These are phyloP conservation scores for Cherax destructor DNA, from an alignment of 1,140 invertebrate species.

Conservation along the genomic window DNA sequence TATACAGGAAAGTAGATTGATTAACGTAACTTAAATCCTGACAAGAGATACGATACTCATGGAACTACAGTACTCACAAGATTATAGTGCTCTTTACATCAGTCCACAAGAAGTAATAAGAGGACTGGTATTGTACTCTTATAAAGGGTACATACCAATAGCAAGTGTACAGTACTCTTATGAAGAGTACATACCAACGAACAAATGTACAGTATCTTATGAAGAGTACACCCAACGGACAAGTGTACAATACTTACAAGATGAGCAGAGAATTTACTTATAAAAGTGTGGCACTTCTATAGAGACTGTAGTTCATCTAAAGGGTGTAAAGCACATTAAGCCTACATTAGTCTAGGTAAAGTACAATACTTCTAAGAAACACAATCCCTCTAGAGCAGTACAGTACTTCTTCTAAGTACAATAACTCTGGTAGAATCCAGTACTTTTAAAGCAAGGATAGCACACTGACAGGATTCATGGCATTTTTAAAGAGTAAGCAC, in stretches of 20 bases:
- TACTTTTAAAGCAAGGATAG: constrained; percentile 17
- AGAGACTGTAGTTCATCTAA: constrained; percentile 28
- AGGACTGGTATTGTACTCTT: neutral
- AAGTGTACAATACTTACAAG: constrained; percentile 10
- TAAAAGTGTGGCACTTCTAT: neutral
- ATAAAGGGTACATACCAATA: neutral
- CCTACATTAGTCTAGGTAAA: constrained; percentile 27
- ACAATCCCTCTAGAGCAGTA: constrained; percentile 29
- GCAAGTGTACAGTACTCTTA: neutral
- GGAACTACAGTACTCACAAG: constrained; percentile 17
- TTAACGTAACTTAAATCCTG: neutral
- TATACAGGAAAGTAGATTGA: neutral
- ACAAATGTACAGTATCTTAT: constrained; percentile 3
- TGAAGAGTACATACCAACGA: neutral
- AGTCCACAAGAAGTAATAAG: neutral
- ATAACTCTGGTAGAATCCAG: constrained; percentile 3
- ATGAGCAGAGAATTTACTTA: constrained; percentile 1
- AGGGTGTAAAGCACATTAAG: constrained; percentile 29
- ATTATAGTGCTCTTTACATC: neutral
- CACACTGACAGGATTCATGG: constrained; percentile 28
- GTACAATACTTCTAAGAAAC: constrained; percentile 43
- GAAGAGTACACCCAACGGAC: neutral
- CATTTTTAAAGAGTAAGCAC: constrained; percentile 10
- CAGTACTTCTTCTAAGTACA: constrained; percentile 21
- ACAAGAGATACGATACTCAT: constrained; percentile 12